phyloP scores from a whole-genome alignment of 1,140 invertebrate genomes.

The Nasonia longicornis region DNA sequence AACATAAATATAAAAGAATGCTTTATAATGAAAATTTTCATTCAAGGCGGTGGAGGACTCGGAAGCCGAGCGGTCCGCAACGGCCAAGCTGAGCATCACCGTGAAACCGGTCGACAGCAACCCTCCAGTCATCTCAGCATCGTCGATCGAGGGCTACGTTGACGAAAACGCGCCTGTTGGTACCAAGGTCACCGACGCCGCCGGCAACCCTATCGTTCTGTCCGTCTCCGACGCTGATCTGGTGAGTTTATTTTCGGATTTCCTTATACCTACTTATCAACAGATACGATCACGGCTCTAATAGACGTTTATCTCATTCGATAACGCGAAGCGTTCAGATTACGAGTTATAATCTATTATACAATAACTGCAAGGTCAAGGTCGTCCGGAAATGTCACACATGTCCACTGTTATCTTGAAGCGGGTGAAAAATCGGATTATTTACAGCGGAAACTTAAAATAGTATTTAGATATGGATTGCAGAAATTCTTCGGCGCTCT shows the following conservation, averaged over 20 bases:
- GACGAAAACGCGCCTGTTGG: conserved; percentile 88
- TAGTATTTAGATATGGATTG: neutral
- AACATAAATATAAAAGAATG: too few relatives aligned
- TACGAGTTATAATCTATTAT: neutral
- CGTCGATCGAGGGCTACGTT: conserved; percentile 81
- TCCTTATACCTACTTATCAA: neutral
- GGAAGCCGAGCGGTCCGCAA: conserved; percentile 81
- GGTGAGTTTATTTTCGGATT: conserved; percentile 68
- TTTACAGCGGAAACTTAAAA: neutral
- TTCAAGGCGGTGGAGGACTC: conserved; percentile 84
- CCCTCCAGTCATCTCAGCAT: conserved; percentile 82
- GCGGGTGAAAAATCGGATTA: neutral
- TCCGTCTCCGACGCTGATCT: conserved; percentile 85
- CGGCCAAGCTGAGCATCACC: conserved; percentile 83
- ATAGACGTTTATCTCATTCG: neutral
- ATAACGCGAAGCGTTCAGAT: neutral
- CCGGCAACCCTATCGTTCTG: conserved; percentile 77
- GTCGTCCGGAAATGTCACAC: neutral
- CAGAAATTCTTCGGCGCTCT: neutral
- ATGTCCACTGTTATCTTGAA: neutral
- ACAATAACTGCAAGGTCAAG: neutral
- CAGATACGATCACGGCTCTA: neutral
- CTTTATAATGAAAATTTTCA: conserved; percentile 32
- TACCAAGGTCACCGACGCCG: conserved; percentile 80
- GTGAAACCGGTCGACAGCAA: conserved; percentile 88